Conservation (phyloP, 2,113 vertebrate species). For the Illadopsis cleaveri region DNA sequence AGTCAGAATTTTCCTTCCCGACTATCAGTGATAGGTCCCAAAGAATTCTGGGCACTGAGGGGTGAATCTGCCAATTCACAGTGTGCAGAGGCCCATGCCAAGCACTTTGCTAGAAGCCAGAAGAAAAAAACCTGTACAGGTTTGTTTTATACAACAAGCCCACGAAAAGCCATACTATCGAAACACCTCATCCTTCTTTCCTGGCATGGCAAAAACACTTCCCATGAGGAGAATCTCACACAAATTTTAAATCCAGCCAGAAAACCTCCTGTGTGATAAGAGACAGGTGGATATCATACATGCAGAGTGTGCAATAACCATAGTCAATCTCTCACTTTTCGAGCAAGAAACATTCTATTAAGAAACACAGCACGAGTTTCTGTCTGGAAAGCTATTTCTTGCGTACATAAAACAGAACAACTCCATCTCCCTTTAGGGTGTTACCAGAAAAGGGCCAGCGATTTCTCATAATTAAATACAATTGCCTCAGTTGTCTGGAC, state of each 20-base stretch:
- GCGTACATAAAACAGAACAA: neutral
- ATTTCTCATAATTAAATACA: slow-evolving; percentile 27
- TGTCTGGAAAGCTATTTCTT: slow-evolving; percentile 3
- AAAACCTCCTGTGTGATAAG: neutral
- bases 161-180: neutral
- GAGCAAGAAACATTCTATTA: neutral
- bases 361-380: neutral
- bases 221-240: neutral
- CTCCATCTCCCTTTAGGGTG: neutral
- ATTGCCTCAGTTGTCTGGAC: neutral
- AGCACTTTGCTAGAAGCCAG: neutral
- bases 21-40: neutral
- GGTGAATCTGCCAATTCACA: neutral
- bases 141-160: neutral
- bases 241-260: neutral
- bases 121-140: neutral
- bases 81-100: neutral
- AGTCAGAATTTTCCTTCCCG: neutral
- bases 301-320: neutral
- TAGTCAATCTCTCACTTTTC: neutral
- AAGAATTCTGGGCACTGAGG: neutral
- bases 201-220: neutral
- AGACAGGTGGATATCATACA: neutral
- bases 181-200: neutral
- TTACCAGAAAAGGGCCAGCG: neutral